Evolutionary conservation across 2,113 vertebrate species (phyloP), one percentile per base, ranked within the genome.

Genomic region (Ammodramus savannarum): DNA sequence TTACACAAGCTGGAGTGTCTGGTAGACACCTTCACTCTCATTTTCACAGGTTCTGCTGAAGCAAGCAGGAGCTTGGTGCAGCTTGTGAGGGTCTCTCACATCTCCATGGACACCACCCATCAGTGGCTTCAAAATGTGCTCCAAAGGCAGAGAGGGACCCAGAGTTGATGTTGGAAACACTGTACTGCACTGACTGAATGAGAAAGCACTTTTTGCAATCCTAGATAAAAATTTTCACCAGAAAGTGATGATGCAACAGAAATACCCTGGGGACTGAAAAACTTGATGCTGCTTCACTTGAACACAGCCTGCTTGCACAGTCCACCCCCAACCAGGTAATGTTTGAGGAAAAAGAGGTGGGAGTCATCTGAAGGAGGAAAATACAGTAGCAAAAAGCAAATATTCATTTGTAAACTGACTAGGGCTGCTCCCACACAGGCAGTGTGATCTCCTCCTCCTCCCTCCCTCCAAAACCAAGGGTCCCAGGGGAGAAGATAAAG

Each of bases 361-460:
- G 66, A 79, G 49, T 43, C 58, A 25, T 62, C 9, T 69, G 54
- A 66, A 85, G 34, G 55, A 36, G 67, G 38, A 86, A 92, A 94
- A 58, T 27, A 57, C 0, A 0, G 41, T 44, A 22, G n/a, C 43
- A 93, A 58, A 95, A 59, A 74, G 27, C 27, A 83, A 58, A 48
- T 18, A 13, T 5, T 3, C 19, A 3, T 34, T 67, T 61, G 26
- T 34, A 59, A 75, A 49, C 34, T 74, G 51, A 63, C 32, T 7
- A 7, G 49, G 39, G 13, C 71, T 63, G 25, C 54, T 94, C 52
- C 71, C 82, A 55, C 1, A 1, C 15, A 32, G 49, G 29, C 7
- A 2, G 3, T 27, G 34, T 1, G 1, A 46, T 61, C 2, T 0
- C n/a, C 22, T 7, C 12, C 71, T 71, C 1, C n/a, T 62, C 73